Base-by-base conservation (phyloP, 2,888 invertebrate genomes). In the Cyclophora punctaria region DNA sequence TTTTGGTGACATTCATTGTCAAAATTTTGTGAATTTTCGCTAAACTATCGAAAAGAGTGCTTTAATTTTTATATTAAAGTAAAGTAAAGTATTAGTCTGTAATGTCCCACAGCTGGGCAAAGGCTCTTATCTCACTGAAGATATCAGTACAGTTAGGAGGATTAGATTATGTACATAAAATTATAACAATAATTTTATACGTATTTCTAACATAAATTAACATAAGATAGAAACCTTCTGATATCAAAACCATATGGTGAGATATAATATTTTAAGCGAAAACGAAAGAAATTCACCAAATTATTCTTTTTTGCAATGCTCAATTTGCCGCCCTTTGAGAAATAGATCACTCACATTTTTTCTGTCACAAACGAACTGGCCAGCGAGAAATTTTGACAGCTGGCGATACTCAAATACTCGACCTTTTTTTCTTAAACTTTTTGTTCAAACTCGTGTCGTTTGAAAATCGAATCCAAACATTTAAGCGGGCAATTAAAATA, bases 401-500 rank as follows among this genome's bases (percentile, higher is more conserved):
- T 61, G 59, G 35, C 44, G 46, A 54, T 56, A 56, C 53, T 53
- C 51, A 44, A 44, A 54, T 56, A 56, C 53, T 53, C 51, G 42
- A 51, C 51, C 54, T 51, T 55, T 58, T 62, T 58, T 50, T 50
- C 34, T 48, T 50, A 51, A 56, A 50, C 51, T 59, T 56, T 57
- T 59, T 58, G 51, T 57, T 54, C 48, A 57, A 70, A 66, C 73
- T 64, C 67, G 71, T 67, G 67, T 37, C 37, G 20, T 65, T 71
- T 63, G 57, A 69, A 73, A 76, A 78, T 78, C 67, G 73, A 75
- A 76, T 71, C 71, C 73, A 78, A 79, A 80, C 72, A 75, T 75
- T 72, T 78, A 79, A 74, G 73, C 70, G 74, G 75, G 71, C 75
- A 78, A 80, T 82, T 82, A 81, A 75, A 80, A 75, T 71, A 69